These are phyloP conservation scores for Sialia sialis DNA, from an alignment of 2,113 vertebrate species.

Conservation along the genomic window DNA sequence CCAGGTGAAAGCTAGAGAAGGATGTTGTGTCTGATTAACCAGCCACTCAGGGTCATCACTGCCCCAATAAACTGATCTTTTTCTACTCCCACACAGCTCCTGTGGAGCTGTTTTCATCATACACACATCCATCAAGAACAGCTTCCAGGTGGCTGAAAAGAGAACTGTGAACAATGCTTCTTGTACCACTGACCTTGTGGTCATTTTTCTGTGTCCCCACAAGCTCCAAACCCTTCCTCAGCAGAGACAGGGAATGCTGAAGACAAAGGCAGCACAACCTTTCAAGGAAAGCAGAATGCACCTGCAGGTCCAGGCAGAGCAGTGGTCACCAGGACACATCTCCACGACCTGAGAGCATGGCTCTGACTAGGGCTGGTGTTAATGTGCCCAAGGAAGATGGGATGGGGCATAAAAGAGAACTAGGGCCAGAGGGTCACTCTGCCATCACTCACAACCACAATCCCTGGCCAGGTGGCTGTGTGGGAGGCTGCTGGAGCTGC, in stretches of 20 bases:
- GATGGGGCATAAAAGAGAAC: background rate
- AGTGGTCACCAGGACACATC: background rate
- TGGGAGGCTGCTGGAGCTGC: background rate
- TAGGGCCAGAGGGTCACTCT: background rate
- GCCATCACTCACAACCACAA: background rate
- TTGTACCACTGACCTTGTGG: background rate
- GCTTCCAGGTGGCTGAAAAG: background rate
- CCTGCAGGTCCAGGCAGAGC: background rate
- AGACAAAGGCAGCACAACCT: background rate
- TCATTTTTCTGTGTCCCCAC: background rate
- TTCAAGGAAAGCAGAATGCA: background rate
- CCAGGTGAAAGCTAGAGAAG: background rate
- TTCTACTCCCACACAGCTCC: background rate
- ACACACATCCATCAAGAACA: background rate
- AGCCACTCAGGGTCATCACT: background rate
- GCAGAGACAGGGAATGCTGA: fast-evolving
- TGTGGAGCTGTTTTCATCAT: background rate
- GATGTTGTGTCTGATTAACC: background rate
- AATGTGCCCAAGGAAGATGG: background rate
- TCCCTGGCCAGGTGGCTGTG: background rate
- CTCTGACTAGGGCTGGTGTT: background rate
- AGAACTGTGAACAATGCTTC: background rate
- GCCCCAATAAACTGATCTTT: background rate
- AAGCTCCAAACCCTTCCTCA: background rate
- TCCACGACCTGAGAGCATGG: background rate